A percentile compares a stretch with the other conserved stretches of the same genome.
Conservation (phyloP, 2,113 vertebrate genomes). For the Sinocyclocheilus rhinocerous region DNA sequence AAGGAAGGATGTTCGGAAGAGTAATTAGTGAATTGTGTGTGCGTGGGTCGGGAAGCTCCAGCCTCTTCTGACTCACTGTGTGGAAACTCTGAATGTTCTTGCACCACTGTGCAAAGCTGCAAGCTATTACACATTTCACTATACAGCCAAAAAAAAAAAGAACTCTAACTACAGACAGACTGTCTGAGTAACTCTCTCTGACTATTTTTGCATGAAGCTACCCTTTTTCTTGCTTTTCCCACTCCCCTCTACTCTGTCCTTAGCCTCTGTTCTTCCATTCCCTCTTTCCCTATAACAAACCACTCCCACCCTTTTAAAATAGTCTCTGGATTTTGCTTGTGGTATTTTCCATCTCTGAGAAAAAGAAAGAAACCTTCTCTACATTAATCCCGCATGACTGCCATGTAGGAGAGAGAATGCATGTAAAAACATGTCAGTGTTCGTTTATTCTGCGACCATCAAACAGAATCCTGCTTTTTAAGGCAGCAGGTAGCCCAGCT, state of each 20-base stretch:
- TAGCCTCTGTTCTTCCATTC: constrained; percentile 9
- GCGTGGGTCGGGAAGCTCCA: background rate
- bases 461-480: constrained; percentile 33
- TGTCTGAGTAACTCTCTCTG: constrained; percentile 43
- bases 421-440: constrained; percentile 56
- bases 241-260: background rate
- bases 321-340: constrained; percentile 50
- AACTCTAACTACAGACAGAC: constrained; percentile 36
- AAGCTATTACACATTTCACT: constrained; percentile 71
- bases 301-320: constrained; percentile 47
- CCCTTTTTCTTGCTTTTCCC: constrained; percentile 6
- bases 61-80: constrained; percentile 65
- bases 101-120: constrained; percentile 71
- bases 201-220: constrained; percentile 7
- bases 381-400: constrained; percentile 47
- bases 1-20: constrained; percentile 31
- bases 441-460: constrained; percentile 34
- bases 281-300: constrained; percentile 24
- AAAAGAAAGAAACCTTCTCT: constrained; percentile 50
- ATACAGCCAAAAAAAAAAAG: constrained; percentile 60
- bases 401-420: constrained; percentile 34
- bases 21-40: constrained; percentile 28
- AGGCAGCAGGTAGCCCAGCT: constrained; percentile 38
- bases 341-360: constrained; percentile 66
- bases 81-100: constrained; percentile 80